phyloP scores from a whole-genome alignment of 2,113 vertebrate species.

The Rutilus rutilus region DNA sequence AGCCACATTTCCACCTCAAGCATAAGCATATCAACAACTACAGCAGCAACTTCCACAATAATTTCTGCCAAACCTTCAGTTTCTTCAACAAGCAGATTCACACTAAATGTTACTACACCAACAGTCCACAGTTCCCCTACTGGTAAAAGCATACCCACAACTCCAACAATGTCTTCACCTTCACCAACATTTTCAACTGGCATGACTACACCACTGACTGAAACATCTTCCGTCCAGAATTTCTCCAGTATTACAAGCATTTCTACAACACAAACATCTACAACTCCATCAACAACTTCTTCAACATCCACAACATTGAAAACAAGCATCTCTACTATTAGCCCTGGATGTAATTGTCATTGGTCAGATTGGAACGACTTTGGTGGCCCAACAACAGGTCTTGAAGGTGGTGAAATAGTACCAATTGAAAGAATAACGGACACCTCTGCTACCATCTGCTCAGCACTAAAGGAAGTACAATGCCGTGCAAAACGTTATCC shows the following conservation, averaged over 20 bases:
- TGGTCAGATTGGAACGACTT: constrained; percentile 49
- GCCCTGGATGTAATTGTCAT: not conserved
- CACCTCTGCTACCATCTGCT: not conserved
- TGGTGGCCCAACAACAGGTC: constrained; percentile 37
- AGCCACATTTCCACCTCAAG: too few species aligned
- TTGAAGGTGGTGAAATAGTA: constrained; percentile 45
- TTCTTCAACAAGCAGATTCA: not conserved
- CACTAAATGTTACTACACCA: not conserved
- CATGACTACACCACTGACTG: not conserved
- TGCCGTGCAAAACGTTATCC: constrained; percentile 53
- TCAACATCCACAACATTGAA: not conserved
- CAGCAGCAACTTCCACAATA: not conserved
- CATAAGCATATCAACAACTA: too few species aligned
- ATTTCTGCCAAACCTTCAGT: not conserved
- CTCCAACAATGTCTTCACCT: not conserved
- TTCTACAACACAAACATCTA: not conserved
- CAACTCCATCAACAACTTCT: not conserved
- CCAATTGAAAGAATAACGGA: constrained; percentile 34
- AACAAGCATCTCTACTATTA: not conserved
- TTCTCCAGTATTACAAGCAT: not conserved
- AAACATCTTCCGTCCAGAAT: not conserved
- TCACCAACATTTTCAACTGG: not conserved
- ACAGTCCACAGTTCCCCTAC: not conserved
- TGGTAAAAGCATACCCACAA: not conserved
- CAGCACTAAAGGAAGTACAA: constrained; percentile 20